Conservation (phyloP, 2,113 vertebrate species). For the Pogonocichla stellata region DNA sequence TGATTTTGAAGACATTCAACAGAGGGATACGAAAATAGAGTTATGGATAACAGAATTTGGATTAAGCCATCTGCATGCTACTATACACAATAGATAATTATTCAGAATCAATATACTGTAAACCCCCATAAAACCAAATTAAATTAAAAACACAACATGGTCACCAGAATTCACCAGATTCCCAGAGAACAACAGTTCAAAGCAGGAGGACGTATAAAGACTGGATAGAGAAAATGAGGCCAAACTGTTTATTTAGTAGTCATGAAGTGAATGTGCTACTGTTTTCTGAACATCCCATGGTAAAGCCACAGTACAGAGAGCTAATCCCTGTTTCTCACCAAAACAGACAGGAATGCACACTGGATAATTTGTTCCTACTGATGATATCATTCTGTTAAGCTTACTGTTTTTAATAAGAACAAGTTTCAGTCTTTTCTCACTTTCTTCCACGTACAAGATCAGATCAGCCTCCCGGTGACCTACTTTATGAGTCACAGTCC, state of each 20-base stretch:
- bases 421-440: conserved; percentile 62
- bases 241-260: not conserved
- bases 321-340: conserved; percentile 31
- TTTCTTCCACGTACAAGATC: conserved; percentile 67
- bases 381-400: conserved; percentile 56
- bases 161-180: not conserved
- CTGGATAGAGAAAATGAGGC: not conserved
- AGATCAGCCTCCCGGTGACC: conserved; percentile 73
- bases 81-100: not conserved
- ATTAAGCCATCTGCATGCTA: not conserved
- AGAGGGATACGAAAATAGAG: not conserved
- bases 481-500: conserved; percentile 74
- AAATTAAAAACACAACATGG: not conserved
- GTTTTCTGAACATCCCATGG: not conserved
- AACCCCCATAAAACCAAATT: not conserved
- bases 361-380: conserved; percentile 68
- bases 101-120: not conserved
- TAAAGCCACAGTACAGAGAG: not conserved
- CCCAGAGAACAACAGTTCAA: not conserved
- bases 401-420: conserved; percentile 63
- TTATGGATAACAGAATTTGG: not conserved
- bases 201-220: not conserved
- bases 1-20: not conserved
- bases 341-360: conserved; percentile 34
- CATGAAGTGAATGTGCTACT: conserved; percentile 45